A percentile compares a stretch with the other conserved stretches of the same genome.
These are phyloP conservation scores for Gambusia yucatana DNA, from an alignment of 2,797 vertebrate species.

Conservation along the genomic window DNA sequence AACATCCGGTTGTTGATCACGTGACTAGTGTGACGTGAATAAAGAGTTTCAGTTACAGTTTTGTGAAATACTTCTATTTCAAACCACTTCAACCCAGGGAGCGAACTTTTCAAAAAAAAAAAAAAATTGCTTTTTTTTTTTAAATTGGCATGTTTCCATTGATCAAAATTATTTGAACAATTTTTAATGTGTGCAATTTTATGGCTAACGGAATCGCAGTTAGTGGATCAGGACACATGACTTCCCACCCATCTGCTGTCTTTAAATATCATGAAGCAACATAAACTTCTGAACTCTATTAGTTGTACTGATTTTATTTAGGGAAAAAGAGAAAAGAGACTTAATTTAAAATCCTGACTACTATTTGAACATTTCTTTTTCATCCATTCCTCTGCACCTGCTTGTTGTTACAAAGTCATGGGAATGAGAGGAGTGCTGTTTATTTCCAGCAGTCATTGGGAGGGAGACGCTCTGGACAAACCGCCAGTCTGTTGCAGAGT, in stretches of 20 bases:
- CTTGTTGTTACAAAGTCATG: background rate
- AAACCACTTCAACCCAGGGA: no score
- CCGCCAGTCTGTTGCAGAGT: background rate
- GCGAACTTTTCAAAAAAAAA: no score
- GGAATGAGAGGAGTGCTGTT: no score
- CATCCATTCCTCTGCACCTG: background rate
- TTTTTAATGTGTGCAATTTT: no score
- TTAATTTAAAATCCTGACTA: background rate
- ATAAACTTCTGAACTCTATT: background rate
- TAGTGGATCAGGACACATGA: constrained; percentile 20
- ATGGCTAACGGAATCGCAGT: no score
- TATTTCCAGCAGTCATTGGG: background rate
- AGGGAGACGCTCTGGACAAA: background rate
- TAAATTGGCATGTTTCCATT: no score
- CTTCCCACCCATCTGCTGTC: background rate
- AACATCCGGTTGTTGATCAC: no score
- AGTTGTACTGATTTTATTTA: background rate
- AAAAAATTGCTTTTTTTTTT: no score
- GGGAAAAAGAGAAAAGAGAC: background rate
- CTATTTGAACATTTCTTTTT: background rate
- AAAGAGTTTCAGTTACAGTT: no score
- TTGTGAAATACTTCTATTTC: no score
- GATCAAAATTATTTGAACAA: no score
- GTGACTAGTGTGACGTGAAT: no score
- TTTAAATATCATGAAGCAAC: background rate